Evolutionary conservation across 2,797 vertebrate genomes (phyloP).

Genomic region (Sphaeramia orbicularis): DNA sequence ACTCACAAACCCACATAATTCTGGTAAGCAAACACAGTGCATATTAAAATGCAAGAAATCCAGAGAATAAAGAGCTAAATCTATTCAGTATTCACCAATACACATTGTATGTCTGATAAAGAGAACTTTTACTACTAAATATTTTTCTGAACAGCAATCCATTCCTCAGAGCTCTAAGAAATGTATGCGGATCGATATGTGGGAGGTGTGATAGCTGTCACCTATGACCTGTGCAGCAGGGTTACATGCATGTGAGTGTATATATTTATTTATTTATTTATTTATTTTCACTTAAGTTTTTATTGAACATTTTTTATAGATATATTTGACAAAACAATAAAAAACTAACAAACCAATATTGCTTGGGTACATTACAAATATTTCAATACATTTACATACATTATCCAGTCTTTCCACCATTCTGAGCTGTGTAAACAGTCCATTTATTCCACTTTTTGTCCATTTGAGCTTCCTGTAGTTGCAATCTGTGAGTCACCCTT

Average conservation of each 20-base stretch:
- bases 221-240: constrained; percentile 37
- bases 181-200: constrained; percentile 49
- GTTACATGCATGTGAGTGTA: constrained; percentile 2
- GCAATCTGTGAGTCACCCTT: too few relatives aligned
- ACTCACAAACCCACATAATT: constrained; percentile 1
- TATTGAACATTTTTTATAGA: too few relatives aligned
- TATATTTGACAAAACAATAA: too few relatives aligned
- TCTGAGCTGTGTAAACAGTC: too few relatives aligned
- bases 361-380: too few relatives aligned
- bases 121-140: constrained; percentile 9
- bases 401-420: too few relatives aligned
- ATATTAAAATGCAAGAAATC: constrained; percentile 35
- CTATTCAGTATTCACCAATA: constrained; percentile 28
- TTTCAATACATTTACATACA: too few relatives aligned
- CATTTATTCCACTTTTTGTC: too few relatives aligned
- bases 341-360: too few relatives aligned
- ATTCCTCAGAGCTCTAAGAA: constrained; percentile 1
- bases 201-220: constrained; percentile 14
- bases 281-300: too few relatives aligned
- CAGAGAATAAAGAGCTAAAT: constrained; percentile 22
- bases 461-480: too few relatives aligned
- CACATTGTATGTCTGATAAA: constrained; percentile 1
- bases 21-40: not conserved
- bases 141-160: constrained; percentile 17
- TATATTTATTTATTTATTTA: too few relatives aligned